Evolutionary conservation across 1,140 invertebrate species (phyloP), one percentile per base, ranked within the genome.

Genomic region (Drosophila equinoxialis): DNA sequence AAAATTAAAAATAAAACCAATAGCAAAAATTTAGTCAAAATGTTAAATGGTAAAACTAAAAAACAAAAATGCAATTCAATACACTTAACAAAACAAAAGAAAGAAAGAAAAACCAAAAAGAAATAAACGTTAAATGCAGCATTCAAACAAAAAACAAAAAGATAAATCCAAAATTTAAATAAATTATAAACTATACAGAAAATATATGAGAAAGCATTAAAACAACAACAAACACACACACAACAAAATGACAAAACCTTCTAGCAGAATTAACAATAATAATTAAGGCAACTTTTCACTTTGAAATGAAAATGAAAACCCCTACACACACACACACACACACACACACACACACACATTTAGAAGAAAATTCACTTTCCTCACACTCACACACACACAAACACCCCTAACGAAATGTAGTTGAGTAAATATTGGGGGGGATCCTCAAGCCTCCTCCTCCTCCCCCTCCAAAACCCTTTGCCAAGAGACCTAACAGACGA

Each of bases 1-100:
- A 10, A 69, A 72, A 67, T 54, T 10, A 65, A 77, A 72, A 58
- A 58, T 39, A 61, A 64, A 68, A 54, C 65, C 68, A 86, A 90
- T 83, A 86, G 83, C 67, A 76, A 77, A 76, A 83, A 90, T 80
- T 86, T 86, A 90, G 83, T 87, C 79, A 86, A 86, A 86, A 87
- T 86, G 79, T 86, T 86, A 79, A 81, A 86, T 86, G 75, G 79
- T 86, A 87, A 81, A 76, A 69, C 69, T 74, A 84, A 51, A 73
- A 71, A 73, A 65, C 42, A 66, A 64, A 58, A 68, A 48, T 61
- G 23, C 17, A 68, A 77, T 64, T 82, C 71, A 70, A 67, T 73
- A 77, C 63, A 77, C 67, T 57, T 54, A 55, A 84, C 68, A 65
- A 65, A 63, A 57, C 68, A 65, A 65, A 63, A 57, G 45, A 20